A percentile compares a stretch with the other conserved stretches of the same genome.
Conservation (phyloP, 2,888 invertebrate species). For the Eumacrocentrus americanus region DNA sequence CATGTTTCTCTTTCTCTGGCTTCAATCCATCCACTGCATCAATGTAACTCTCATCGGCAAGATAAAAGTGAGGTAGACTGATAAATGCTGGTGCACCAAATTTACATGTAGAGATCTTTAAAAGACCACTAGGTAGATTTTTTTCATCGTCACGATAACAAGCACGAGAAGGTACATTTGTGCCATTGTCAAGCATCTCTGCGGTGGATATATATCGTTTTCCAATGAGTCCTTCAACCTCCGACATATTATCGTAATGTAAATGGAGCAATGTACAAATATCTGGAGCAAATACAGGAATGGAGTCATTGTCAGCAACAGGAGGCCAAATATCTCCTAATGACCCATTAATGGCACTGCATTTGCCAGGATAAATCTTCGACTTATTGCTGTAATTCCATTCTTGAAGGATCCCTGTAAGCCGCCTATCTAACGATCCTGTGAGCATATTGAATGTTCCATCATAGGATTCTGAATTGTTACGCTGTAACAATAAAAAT, state of each 20-base stretch:
- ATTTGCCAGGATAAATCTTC: slow-evolving; percentile 66
- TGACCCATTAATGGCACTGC: slow-evolving; percentile 74
- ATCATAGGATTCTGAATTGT: slow-evolving; percentile 74
- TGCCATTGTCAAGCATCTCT: slow-evolving; percentile 76
- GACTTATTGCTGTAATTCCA: slow-evolving; percentile 73
- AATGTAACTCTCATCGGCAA: slow-evolving; percentile 72
- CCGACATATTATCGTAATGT: slow-evolving; percentile 50
- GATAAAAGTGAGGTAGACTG: slow-evolving; percentile 82
- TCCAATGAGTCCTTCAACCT: slow-evolving; percentile 64
- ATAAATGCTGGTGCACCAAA: slow-evolving; percentile 83
- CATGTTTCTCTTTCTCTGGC: slow-evolving; percentile 70
- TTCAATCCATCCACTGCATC: slow-evolving; percentile 70
- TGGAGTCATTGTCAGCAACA: slow-evolving; percentile 64
- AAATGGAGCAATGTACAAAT: slow-evolving; percentile 71
- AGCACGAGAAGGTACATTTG: slow-evolving; percentile 65
- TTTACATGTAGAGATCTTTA: slow-evolving; percentile 77
- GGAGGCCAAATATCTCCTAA: slow-evolving; percentile 85
- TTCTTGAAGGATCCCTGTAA: slow-evolving; percentile 72
- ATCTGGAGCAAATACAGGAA: slow-evolving; percentile 77
- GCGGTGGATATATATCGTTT: slow-evolving; percentile 66
- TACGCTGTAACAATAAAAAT: slow-evolving; percentile 73
- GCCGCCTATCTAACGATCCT: slow-evolving; percentile 70
- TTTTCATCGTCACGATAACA: slow-evolving; percentile 72
- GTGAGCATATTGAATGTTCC: slow-evolving; percentile 80
- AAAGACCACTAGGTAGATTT: slow-evolving; percentile 66